Percentiles rank a stretch among this genome's conserved stretches.
Evolutionary conservation across 2,797 vertebrate genomes (phyloP).

Genomic region (Ispidina picta): DNA sequence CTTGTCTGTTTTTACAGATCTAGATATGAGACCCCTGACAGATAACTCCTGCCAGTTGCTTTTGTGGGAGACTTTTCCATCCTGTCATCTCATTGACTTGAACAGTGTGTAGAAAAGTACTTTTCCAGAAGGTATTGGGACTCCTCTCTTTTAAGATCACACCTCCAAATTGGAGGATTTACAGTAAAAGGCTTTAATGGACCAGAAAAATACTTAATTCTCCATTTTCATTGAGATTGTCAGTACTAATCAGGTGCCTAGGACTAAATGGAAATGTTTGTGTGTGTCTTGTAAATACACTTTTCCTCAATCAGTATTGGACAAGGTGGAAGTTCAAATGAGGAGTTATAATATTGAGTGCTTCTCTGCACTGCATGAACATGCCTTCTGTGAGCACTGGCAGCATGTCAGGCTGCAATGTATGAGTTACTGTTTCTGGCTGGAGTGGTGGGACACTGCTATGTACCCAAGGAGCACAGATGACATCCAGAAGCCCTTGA

Average conservation of each 20-base stretch:
- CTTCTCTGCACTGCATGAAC: background rate
- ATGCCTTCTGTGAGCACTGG: background rate
- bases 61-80: background rate
- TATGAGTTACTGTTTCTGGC: background rate
- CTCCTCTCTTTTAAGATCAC: background rate
- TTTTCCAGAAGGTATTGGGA: background rate
- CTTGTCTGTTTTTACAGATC: background rate
- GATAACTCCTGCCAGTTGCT: background rate
- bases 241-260: slow-evolving; percentile 35
- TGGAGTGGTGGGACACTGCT: background rate
- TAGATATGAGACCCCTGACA: background rate
- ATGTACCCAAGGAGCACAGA: background rate
- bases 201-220: background rate
- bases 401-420: background rate
- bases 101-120: background rate
- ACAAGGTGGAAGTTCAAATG: background rate
- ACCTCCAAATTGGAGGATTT: background rate
- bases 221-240: background rate
- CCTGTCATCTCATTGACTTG: background rate
- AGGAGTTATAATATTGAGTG: background rate
- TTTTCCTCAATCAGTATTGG: background rate
- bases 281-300: background rate
- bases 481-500: background rate
- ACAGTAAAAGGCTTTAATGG: background rate
- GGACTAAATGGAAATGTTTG: slow-evolving; percentile 58